These are phyloP conservation scores for Cathartes aura DNA, from an alignment of 2,113 vertebrate genomes.

Conservation along the genomic window DNA sequence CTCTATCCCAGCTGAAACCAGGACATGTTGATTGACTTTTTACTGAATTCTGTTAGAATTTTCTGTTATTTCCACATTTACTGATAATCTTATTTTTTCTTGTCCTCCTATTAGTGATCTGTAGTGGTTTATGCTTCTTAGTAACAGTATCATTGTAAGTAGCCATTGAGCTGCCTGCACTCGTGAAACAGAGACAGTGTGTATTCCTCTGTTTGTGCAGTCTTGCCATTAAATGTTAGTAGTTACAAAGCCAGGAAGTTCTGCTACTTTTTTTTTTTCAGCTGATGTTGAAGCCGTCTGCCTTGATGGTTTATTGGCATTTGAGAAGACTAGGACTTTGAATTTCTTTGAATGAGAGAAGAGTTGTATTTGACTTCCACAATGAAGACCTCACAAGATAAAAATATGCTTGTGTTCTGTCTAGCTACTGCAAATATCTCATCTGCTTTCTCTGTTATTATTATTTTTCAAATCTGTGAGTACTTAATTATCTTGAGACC, in stretches of 20 bases:
- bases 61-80: background rate
- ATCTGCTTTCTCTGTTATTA: background rate
- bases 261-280: background rate
- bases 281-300: background rate
- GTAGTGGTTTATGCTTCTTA: background rate
- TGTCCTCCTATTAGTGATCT: fast-evolving
- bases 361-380: background rate
- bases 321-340: background rate
- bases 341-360: background rate
- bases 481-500: background rate
- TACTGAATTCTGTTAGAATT: background rate
- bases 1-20: too few species aligned
- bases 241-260: background rate
- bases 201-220: background rate
- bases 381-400: background rate
- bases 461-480: background rate
- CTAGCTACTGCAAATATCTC: background rate
- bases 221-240: background rate
- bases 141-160: background rate
- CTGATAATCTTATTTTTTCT: background rate
- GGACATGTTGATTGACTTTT: background rate
- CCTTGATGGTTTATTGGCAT: background rate
- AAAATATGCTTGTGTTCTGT: background rate
- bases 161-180: background rate
- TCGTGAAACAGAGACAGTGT: background rate